phyloP scores from a whole-genome alignment of 2,888 invertebrate species.

The Galerucella nymphaeae region DNA sequence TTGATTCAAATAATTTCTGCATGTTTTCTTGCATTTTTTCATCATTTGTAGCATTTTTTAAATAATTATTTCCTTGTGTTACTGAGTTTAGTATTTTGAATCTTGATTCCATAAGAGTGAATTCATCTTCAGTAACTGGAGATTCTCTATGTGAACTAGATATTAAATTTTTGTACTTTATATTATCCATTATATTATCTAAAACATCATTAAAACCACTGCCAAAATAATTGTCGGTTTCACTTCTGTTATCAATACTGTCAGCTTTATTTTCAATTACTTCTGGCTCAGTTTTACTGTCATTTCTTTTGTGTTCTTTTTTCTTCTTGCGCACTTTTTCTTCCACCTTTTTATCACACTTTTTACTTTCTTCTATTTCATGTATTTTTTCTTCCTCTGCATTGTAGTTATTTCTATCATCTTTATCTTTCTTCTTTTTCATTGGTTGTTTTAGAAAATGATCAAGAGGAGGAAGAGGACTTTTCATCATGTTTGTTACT shows the following conservation, averaged over 20 bases:
- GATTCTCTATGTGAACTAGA: not conserved
- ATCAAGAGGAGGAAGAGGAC: not conserved
- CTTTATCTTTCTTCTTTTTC: not conserved
- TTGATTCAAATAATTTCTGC: not conserved
- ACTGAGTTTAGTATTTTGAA: not conserved
- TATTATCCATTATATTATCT: constrained; percentile 1
- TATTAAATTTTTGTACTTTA: not conserved
- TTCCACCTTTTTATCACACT: not conserved
- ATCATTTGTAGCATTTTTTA: not conserved
- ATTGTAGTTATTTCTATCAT: not conserved
- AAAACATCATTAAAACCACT: not conserved
- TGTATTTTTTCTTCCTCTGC: not conserved
- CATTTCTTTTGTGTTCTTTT: not conserved
- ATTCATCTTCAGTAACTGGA: not conserved
- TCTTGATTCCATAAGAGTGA: constrained; percentile 2
- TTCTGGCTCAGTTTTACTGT: not conserved
- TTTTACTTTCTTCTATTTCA: not conserved
- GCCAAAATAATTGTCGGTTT: not conserved
- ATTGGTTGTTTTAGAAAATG: not conserved
- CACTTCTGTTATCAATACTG: not conserved
- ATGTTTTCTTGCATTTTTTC: not conserved
- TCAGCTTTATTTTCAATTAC: not conserved
- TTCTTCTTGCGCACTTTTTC: not conserved
- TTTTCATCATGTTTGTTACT: not conserved
- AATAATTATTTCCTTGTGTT: not conserved